Evolutionary conservation across 1,140 invertebrate species (phyloP), one percentile per base, ranked within the genome.

Genomic region (Drosophila tristis): DNA sequence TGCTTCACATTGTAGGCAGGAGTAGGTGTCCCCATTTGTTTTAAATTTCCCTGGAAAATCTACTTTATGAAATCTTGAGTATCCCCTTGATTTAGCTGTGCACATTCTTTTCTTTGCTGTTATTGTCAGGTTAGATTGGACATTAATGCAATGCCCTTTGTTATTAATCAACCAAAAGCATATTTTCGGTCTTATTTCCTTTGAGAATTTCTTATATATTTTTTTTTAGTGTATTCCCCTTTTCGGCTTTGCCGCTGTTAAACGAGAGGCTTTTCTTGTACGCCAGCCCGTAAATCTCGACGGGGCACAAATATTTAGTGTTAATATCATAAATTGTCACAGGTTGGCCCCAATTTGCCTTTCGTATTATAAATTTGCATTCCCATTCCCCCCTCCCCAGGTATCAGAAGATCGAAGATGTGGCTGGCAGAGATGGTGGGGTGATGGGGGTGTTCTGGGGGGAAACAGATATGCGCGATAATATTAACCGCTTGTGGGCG

Each of bases 321-420:
- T 90, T 89, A 89, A 89, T 89, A 89, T 80, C 84, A 86, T 89
- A 89, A 89, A 89, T 89, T 89, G 84, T 89, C 84, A 79, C 84
- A 89, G 82, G 84, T 89, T 89, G 84, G 84, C 84, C 84, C 85
- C 84, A 89, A 89, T 89, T 89, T 89, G 84, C 84, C 79, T 61
- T 53, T 42, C 58, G 72, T 70, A 63, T 84, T 89, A 82, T 87
- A 87, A 87, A 89, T 89, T 87, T 80, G 77, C 78, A 71, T 80
- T 70, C 77, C 59, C 73, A 49, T 64, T 48, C 26, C 50, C 56
- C 9, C 3, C 15, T 39, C 56, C 2, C 8, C 8, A 2, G 3
- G 4, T 13, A 39, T 1, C 45, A 53, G 56, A 55, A 42, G 39
- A 45, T 48, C 39, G 35, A 39, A 13, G 35, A n/a, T 4, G 16